phyloP scores from a whole-genome alignment of 2,113 vertebrate species.

The Protomyctophum bolini region DNA sequence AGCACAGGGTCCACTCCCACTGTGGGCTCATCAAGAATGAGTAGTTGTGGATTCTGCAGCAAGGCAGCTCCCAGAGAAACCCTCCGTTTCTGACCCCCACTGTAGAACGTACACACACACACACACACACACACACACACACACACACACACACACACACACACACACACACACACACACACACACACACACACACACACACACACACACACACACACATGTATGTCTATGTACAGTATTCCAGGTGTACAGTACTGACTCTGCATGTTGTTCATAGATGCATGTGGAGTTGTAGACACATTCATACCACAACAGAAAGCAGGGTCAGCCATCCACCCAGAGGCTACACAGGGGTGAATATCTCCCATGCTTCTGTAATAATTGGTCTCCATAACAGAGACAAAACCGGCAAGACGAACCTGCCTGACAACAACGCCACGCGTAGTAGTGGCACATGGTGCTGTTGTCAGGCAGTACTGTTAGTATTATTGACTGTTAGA shows the following conservation, averaged over 20 bases:
- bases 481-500: too few species aligned
- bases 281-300: too few species aligned
- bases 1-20: constrained; percentile 83
- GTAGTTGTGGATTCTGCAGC: constrained; percentile 81
- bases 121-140: constrained; percentile 6
- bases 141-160: not conserved
- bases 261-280: too few species aligned
- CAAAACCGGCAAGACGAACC: constrained; percentile 41
- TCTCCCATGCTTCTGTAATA: not conserved
- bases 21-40: constrained; percentile 82
- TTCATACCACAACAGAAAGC: not conserved
- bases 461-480: too few species aligned
- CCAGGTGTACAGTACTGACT: too few species aligned
- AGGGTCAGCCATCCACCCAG: not conserved
- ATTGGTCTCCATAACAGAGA: not conserved
- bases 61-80: constrained; percentile 81
- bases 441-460: too few species aligned
- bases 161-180: not conserved
- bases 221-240: too few species aligned
- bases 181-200: not conserved
- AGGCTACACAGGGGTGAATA: not conserved
- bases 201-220: constrained; percentile 1
- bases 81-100: constrained; percentile 77
- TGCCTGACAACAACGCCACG: constrained; percentile 33
- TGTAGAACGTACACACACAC: constrained; percentile 34